These are phyloP conservation scores for Ips nitidus DNA, from an alignment of 1,140 invertebrate species.

Conservation along the genomic window DNA sequence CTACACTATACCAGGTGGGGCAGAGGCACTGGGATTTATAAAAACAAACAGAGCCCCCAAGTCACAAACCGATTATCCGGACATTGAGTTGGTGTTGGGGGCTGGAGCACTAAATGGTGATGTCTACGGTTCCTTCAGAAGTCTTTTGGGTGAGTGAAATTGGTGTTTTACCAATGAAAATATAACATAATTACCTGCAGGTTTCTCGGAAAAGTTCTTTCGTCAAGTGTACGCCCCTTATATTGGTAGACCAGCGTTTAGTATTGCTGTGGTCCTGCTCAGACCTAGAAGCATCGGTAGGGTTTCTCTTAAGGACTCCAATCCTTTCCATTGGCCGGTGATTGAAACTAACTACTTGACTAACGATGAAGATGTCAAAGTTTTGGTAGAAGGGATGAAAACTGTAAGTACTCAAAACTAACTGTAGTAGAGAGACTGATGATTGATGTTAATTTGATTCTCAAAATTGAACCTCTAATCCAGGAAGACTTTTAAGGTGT, in stretches of 20 bases:
- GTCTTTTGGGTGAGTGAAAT: constrained; percentile 63
- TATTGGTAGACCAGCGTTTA: constrained; percentile 58
- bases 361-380: constrained; percentile 64
- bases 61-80: constrained; percentile 59
- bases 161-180: constrained; percentile 49
- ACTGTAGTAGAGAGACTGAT: not conserved
- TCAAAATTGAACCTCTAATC: too few species aligned
- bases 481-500: too few species aligned
- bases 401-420: constrained; percentile 55
- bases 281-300: constrained; percentile 74
- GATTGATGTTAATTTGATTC: too few species aligned
- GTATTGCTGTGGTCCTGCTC: constrained; percentile 70
- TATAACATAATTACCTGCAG: constrained; percentile 45
- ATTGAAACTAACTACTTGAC: constrained; percentile 79
- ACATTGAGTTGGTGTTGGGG: constrained; percentile 77
- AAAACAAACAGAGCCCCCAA: constrained; percentile 55
- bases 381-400: constrained; percentile 72
- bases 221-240: constrained; percentile 58
- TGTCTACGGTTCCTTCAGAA: constrained; percentile 65
- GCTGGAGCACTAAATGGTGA: constrained; percentile 72
- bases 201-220: constrained; percentile 65
- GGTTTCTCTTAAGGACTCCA: constrained; percentile 63
- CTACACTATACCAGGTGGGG: constrained; percentile 81
- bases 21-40: constrained; percentile 70
- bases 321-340: constrained; percentile 73